Evolutionary conservation across 2,888 invertebrate genomes (phyloP).

Genomic region (Prionchulus punctatus): DNA sequence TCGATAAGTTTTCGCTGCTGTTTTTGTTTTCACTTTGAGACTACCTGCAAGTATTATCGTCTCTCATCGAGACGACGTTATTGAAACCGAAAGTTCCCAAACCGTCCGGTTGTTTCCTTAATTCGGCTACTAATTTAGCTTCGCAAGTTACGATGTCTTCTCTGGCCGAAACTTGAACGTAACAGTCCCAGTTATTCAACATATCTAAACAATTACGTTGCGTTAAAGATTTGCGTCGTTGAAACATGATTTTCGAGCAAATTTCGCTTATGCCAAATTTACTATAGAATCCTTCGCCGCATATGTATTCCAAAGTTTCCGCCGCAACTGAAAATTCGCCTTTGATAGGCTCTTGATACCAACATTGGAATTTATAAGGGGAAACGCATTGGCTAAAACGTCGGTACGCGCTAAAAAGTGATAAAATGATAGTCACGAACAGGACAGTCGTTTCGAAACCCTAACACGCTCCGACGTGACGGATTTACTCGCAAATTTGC

Average conservation of each 20-base stretch:
- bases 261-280: too few relatives aligned
- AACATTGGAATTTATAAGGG: slow-evolving; percentile 17
- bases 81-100: too few relatives aligned
- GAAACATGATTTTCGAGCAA: background rate
- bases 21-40: background rate
- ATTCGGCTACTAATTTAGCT: too few relatives aligned
- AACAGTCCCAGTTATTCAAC: slow-evolving; percentile 19
- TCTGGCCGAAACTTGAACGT: slow-evolving; percentile 16
- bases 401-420: slow-evolving; percentile 19
- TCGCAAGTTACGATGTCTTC: slow-evolving; percentile 17
- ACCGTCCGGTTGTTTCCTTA: too few relatives aligned
- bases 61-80: background rate
- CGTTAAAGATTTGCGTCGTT: too few relatives aligned
- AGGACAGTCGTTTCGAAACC: too few relatives aligned
- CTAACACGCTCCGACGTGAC: too few relatives aligned
- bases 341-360: slow-evolving; percentile 18
- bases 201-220: slow-evolving; percentile 15
- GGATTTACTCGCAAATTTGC: slow-evolving; percentile 19
- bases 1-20: background rate
- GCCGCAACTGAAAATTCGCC: slow-evolving; percentile 18
- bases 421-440: background rate
- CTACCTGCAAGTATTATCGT: background rate
- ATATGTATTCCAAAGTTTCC: slow-evolving; percentile 19
- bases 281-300: slow-evolving; percentile 19
- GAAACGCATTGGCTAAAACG: slow-evolving; percentile 18